Percentiles rank a stretch among this genome's conserved stretches.
Evolutionary conservation across 1,140 invertebrate genomes (phyloP).

Genomic region (Heliconius hewitsoni): DNA sequence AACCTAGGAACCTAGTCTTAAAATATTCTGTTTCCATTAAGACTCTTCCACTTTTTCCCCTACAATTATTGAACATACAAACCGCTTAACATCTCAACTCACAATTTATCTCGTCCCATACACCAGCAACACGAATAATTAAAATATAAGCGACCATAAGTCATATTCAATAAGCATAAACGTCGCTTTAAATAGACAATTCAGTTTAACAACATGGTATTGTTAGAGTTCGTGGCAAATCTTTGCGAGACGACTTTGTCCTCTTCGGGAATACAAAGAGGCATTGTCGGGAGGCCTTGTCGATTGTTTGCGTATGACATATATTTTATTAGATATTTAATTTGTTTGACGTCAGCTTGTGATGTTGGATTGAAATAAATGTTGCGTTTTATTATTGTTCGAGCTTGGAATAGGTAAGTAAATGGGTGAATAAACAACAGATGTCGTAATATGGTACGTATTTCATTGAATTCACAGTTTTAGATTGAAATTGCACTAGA

Average conservation of each 20-base stretch:
- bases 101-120: not conserved
- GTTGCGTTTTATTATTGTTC: not conserved
- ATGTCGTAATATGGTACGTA: not conserved
- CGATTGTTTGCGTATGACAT: conserved; percentile 44
- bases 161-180: conserved; percentile 62
- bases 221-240: conserved; percentile 58
- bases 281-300: conserved; percentile 63
- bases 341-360: conserved; percentile 33
- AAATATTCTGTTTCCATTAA: too few species aligned
- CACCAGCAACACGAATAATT: conserved; percentile 33
- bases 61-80: not conserved
- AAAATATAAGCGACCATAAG: conserved; percentile 44
- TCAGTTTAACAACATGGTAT: conserved; percentile 47
- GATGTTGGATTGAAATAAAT: conserved; percentile 4
- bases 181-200: conserved; percentile 58
- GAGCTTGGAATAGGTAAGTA: not conserved
- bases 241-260: conserved; percentile 69
- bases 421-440: not conserved
- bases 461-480: not conserved
- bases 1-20: too few species aligned
- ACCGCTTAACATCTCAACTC: not conserved
- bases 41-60: too few species aligned
- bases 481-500: not conserved
- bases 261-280: conserved; percentile 66
- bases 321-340: conserved; percentile 42